Evolutionary conservation across 2,888 invertebrate genomes (phyloP).

Genomic region (Palloptera scutellata): DNA sequence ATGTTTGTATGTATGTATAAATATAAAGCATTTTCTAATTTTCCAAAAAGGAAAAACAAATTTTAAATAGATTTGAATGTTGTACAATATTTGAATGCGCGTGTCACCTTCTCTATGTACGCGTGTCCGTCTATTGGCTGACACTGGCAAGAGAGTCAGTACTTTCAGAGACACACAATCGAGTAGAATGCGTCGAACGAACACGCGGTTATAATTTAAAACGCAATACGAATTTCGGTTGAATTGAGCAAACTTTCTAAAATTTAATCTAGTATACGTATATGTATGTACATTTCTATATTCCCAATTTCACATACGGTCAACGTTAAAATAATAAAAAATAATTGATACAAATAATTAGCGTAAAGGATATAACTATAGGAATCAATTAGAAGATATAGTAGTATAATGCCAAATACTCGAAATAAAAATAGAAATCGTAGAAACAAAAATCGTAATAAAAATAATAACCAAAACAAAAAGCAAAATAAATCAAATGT

Average conservation of each 20-base stretch:
- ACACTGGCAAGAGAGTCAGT: constrained; percentile 13
- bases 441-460: constrained; percentile 52
- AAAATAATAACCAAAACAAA: constrained; percentile 34
- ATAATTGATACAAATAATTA: not conserved
- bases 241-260: constrained; percentile 24
- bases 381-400: not conserved
- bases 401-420: constrained; percentile 53
- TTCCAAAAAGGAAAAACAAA: not conserved
- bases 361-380: constrained; percentile 4
- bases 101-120: not conserved
- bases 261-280: not conserved
- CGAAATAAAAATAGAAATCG: constrained; percentile 54
- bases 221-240: constrained; percentile 28
- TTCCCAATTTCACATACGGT: not conserved
- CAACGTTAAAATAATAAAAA: not conserved
- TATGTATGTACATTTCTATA: constrained; percentile 9
- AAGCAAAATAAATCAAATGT: constrained; percentile 28
- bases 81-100: not conserved
- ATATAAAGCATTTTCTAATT: not conserved
- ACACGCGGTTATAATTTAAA: constrained; percentile 23
- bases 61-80: not conserved
- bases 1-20: constrained; percentile 1
- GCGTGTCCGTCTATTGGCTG: not conserved
- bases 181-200: constrained; percentile 24
- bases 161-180: constrained; percentile 27